These are phyloP conservation scores for Cygnus atratus DNA, from an alignment of 2,113 vertebrate species.

Conservation along the genomic window DNA sequence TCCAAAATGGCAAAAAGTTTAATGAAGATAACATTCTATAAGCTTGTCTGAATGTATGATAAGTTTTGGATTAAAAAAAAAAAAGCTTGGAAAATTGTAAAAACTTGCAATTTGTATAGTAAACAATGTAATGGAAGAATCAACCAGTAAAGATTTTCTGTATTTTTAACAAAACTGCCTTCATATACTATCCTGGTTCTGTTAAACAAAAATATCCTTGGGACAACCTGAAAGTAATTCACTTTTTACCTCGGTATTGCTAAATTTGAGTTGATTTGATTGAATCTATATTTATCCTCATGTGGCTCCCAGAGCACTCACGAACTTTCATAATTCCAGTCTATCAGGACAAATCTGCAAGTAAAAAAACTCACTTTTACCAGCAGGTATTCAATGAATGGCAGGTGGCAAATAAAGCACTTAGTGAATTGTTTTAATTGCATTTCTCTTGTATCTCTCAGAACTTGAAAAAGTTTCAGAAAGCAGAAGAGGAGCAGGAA, in stretches of 20 bases:
- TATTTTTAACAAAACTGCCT: background rate
- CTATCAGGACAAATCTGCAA: slow-evolving; percentile 81
- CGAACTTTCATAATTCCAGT: slow-evolving; percentile 73
- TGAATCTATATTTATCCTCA: slow-evolving; percentile 73
- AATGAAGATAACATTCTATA: background rate
- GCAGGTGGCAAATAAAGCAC: slow-evolving; percentile 77
- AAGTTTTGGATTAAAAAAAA: background rate
- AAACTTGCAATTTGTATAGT: background rate
- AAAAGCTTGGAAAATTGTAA: background rate
- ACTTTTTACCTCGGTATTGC: slow-evolving; percentile 64
- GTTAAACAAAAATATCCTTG: background rate
- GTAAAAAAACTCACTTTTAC: slow-evolving; percentile 77
- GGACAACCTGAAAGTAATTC: slow-evolving; percentile 15
- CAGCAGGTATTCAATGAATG: slow-evolving; percentile 77
- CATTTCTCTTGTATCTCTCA: slow-evolving; percentile 47
- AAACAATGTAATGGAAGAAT: background rate
- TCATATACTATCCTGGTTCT: background rate
- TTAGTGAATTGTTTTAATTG: slow-evolving; percentile 74
- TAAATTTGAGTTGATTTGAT: slow-evolving; percentile 76
- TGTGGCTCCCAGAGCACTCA: slow-evolving; percentile 68
- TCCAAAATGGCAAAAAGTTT: background rate
- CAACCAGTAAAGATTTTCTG: background rate
- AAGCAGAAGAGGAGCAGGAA: slow-evolving; percentile 4
- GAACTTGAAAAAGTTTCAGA: slow-evolving; percentile 61
- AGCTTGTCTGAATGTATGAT: background rate